These are phyloP conservation scores for Enteromius fasciolatus DNA, from an alignment of 2,797 vertebrate genomes.

Conservation along the genomic window DNA sequence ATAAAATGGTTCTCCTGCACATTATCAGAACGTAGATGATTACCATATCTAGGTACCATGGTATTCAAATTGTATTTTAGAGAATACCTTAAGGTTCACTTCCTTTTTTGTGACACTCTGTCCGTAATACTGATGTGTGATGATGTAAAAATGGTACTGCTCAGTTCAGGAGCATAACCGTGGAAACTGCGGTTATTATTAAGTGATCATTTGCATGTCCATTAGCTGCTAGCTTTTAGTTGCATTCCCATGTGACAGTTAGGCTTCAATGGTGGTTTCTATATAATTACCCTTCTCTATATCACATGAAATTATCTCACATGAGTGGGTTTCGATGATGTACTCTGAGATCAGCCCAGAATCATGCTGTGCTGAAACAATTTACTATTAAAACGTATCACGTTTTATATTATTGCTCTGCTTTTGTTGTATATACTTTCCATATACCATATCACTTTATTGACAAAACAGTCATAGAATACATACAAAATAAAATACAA, in stretches of 20 bases:
- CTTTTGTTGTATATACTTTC: neutral
- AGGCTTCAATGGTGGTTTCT: neutral
- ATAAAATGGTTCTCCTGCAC: neutral
- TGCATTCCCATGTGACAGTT: conserved; percentile 16
- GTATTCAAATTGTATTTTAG: neutral
- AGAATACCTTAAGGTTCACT: neutral
- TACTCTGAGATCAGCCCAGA: neutral
- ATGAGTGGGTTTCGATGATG: neutral
- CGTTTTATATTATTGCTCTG: neutral
- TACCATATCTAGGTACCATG: neutral
- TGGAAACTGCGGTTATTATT: conserved; percentile 3
- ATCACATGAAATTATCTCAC: conserved; percentile 22
- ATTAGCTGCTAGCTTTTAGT: conserved; percentile 5
- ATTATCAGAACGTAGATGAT: neutral
- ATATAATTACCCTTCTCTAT: conserved; percentile 39
- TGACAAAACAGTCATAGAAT: neutral
- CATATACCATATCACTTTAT: neutral
- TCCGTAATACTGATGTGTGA: neutral
- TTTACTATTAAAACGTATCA: neutral
- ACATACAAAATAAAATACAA: neutral
- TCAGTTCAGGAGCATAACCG: conserved; percentile 9
- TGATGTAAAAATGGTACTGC: neutral
- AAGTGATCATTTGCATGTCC: conserved; percentile 11
- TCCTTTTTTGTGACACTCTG: neutral
- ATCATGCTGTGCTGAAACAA: neutral